A percentile compares a stretch with the other conserved stretches of the same genome.
Conservation (phyloP, 2,797 vertebrate genomes). For the Enteromius argenteus region DNA sequence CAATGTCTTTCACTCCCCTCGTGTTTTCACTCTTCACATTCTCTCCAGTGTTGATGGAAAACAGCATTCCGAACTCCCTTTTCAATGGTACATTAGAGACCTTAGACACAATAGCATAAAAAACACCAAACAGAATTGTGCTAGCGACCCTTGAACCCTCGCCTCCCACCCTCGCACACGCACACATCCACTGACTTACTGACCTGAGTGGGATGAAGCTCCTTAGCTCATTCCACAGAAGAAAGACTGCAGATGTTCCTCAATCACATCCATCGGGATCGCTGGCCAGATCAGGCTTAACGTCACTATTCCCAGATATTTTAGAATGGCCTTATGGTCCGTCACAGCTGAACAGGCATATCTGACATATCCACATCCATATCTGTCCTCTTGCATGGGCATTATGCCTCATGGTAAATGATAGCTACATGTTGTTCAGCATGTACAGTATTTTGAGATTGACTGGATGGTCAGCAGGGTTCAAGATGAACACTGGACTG, state of each 20-base stretch:
- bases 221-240: conserved; percentile 40
- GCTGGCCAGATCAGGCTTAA: conserved; percentile 31
- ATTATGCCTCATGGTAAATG: conserved; percentile 13
- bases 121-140: conserved; percentile 58
- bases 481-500: background rate
- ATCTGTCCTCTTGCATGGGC: conserved; percentile 12
- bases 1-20: conserved; percentile 10
- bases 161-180: conserved; percentile 54
- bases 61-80: conserved; percentile 59
- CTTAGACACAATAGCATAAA: conserved; percentile 61
- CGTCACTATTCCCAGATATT: conserved; percentile 11
- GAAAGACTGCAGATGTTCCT: conserved; percentile 61
- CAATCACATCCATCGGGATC: conserved; percentile 60
- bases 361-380: conserved; percentile 38
- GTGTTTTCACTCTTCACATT: conserved; percentile 49
- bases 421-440: conserved; percentile 23
- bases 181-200: conserved; percentile 46
- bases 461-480: background rate
- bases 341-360: conserved; percentile 35
- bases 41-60: conserved; percentile 60
- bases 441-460: conserved; percentile 10
- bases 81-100: conserved; percentile 57
- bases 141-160: conserved; percentile 53
- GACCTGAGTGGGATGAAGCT: conserved; percentile 60
- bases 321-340: conserved; percentile 32